Evolutionary conservation across 2,113 vertebrate genomes (phyloP).

Genomic region (Tichodroma muraria): DNA sequence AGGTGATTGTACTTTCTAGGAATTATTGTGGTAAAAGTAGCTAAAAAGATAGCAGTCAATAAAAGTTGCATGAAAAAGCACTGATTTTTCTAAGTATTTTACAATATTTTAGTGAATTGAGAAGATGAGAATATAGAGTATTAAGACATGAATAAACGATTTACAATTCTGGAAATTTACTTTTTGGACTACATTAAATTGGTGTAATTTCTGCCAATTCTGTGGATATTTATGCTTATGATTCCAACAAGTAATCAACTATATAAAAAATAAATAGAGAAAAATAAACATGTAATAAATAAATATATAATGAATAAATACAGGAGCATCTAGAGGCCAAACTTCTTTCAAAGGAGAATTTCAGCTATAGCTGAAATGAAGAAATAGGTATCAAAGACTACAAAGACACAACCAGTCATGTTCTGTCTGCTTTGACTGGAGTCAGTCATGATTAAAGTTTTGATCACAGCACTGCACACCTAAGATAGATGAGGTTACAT

Average conservation of each 20-base stretch:
- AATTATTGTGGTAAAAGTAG: neutral
- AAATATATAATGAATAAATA: neutral
- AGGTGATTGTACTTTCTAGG: neutral
- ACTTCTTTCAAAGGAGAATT: neutral
- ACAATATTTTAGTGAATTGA: neutral
- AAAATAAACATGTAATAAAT: neutral
- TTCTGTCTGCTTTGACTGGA: neutral
- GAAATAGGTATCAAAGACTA: neutral
- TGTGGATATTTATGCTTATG: neutral
- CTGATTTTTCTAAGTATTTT: neutral
- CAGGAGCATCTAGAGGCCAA: neutral
- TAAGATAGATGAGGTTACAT: neutral
- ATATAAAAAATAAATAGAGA: neutral
- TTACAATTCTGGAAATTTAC: neutral
- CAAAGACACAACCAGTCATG: neutral
- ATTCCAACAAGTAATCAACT: neutral
- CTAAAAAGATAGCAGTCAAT: neutral
- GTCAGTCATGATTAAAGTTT: neutral
- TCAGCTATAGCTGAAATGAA: neutral
- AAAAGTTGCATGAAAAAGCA: fast-evolving
- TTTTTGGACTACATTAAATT: neutral
- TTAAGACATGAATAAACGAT: neutral
- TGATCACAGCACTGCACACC: neutral
- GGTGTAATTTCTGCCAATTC: neutral
- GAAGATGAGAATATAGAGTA: neutral